Base-by-base conservation (phyloP, 2,888 invertebrate species). In the Pristionchus entomophagus region DNA sequence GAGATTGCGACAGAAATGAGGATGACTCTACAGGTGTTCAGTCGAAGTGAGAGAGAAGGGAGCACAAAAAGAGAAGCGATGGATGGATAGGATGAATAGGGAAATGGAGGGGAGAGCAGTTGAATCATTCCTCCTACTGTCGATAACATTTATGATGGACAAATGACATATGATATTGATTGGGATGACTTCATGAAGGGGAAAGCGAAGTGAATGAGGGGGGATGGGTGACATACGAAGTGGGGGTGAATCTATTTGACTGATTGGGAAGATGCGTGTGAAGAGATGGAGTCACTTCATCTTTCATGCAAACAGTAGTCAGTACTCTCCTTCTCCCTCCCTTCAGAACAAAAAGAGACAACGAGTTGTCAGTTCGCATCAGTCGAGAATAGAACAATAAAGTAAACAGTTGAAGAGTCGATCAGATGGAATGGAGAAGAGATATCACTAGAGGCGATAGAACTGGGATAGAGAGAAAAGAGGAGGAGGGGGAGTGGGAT, bases 221-320 rank as follows among this genome's bases (percentile, higher is more conserved):
- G 17, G 45, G 45, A 49, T 49, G 51, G 49, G 51, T 45, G 51
- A 78, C 38, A 45, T 78, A 49, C 49, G 26, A 45, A 49, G 49
- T 38, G 69, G 32, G 65, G 38, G 38, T 38, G 69, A 41, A 38
- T 38, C 35, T 69, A n/a, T 69, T 69, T 69, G 69, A 62, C 29
- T 69, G 69, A 69, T 69, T 32, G 69, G n/a, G 38, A 32, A 35
- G 38, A 38, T 38, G 69, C 69, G 69, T 69, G 69, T 69, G 69
- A 69, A 69, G 69, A n/a, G 29, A 29, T 49, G 49, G 29, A 49
- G 35, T 56, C 56, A 17, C 56, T 56, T 81, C 56, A 81, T 81
- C 81, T 56, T 29, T 81, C 81, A 53, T 81, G 38, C 81, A 81
- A 81, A 81, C 56, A 81, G 51, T 78, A 78, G 78, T 78, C 78